These are phyloP conservation scores for Anadara kagoshimensis DNA, from an alignment of 1,140 invertebrate genomes.

Conservation along the genomic window DNA sequence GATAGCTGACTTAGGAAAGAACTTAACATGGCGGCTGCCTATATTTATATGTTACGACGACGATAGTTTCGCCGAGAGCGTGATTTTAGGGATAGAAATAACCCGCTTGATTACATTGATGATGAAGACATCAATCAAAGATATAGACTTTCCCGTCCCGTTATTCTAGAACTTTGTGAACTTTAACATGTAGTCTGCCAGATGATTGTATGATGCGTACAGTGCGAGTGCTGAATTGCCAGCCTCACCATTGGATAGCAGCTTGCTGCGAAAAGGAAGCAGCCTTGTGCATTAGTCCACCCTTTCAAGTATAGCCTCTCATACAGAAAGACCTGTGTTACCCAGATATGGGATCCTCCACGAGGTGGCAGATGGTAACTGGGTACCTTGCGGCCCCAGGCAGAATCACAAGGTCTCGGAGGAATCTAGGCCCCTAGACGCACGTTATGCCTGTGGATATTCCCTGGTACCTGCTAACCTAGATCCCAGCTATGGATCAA, in stretches of 20 bases:
- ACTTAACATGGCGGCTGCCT: conserved; percentile 6
- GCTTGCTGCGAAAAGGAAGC: background rate
- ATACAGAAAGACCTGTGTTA: background rate
- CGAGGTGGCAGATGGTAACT: background rate
- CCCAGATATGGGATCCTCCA: background rate
- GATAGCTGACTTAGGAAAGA: too few relatives aligned
- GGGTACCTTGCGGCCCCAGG: too few relatives aligned
- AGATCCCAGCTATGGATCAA: background rate
- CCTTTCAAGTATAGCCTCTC: background rate
- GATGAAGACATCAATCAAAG: background rate
- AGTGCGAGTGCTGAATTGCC: too few relatives aligned
- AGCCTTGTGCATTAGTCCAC: background rate
- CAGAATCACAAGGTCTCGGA: too few relatives aligned
- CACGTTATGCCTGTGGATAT: background rate
- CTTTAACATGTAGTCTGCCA: too few relatives aligned
- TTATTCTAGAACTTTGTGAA: background rate
- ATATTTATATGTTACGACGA: background rate
- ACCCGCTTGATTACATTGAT: conserved; percentile 1
- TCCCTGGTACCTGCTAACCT: background rate
- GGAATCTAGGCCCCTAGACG: background rate
- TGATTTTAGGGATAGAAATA: background rate
- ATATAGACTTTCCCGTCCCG: conserved; percentile 4
- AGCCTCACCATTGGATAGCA: too few relatives aligned
- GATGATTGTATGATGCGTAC: too few relatives aligned
- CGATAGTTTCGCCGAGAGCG: background rate